Base-by-base conservation (phyloP, 2,888 invertebrate species). In the Laothoe populi region DNA sequence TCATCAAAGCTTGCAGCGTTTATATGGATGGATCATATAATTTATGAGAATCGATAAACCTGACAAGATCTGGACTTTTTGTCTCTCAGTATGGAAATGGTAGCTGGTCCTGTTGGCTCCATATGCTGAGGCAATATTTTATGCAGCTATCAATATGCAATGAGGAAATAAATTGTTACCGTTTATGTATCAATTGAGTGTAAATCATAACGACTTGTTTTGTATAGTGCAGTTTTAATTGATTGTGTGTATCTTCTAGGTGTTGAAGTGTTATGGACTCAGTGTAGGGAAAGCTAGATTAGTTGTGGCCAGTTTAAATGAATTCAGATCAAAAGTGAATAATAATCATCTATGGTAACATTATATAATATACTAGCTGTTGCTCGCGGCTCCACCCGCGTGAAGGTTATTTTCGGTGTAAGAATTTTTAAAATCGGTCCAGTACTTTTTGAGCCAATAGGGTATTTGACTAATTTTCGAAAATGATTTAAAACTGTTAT, bases 41-140 rank as follows among this genome's bases (percentile, higher is more conserved):
- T 60, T 60, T 60, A 60, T 49, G 40, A 49, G 38, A 23, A 60
- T 38, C 48, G 19, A 60, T 60, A 46, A 35, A 59, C 35, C 10
- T n/a, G 40, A n/a, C 16, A 48, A 38, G 38, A 7, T 13, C 19
- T 11, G 13, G n/a, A 13, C 24, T 61, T 61, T 61, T 61, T 53
- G 49, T n/a, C 24, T 40, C 40, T 53, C 40, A 31, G 19, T 49
- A 53, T 61, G 53, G 46, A 21, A 48, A 60, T 60, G 48, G 26
- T 19, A 48, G 60, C 53, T 53, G 53, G 49, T 60, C 53, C 38
- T 21, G 31, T 13, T 49, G 49, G n/a, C 48, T 26, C 53, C 60
- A 53, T 61, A 61, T 61, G 26, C 26, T 31, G 53, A 31, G n/a
- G 26, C 40, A 21, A 61, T 61, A 61, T 53, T 53, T 61, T 61